phyloP scores from a whole-genome alignment of 1,140 invertebrate genomes.

The Acromyrmex heyeri region DNA sequence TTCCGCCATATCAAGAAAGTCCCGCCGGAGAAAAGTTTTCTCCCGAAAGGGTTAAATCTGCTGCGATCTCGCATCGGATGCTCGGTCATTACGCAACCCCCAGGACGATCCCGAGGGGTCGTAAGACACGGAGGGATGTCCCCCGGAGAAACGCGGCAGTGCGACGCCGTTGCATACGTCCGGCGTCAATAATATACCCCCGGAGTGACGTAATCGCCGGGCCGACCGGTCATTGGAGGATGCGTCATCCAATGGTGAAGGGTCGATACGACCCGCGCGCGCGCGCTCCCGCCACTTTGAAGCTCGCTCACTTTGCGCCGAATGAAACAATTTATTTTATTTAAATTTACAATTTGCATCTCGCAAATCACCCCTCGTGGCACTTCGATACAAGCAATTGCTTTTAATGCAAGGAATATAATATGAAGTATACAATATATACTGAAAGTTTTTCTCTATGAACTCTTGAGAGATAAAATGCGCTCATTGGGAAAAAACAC shows the following conservation, averaged over 20 bases:
- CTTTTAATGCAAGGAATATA: not conserved
- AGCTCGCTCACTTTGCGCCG: slow-evolving; percentile 29
- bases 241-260: slow-evolving; percentile 83
- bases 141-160: slow-evolving; percentile 65
- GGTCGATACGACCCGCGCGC: slow-evolving; percentile 80
- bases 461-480: not conserved
- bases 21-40: not conserved
- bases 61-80: slow-evolving; percentile 8
- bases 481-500: slow-evolving; percentile 27
- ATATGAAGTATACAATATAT: no score
- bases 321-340: not conserved
- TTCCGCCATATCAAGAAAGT: not conserved
- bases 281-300: slow-evolving; percentile 45
- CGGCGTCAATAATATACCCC: slow-evolving; percentile 84
- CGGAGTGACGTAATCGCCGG: slow-evolving; percentile 83
- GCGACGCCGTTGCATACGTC: slow-evolving; percentile 74
- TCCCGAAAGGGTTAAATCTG: slow-evolving; percentile 1
- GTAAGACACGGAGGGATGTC: slow-evolving; percentile 37
- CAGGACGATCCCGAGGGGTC: not conserved
- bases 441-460: not conserved
- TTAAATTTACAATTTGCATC: not conserved
- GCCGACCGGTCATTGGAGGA: slow-evolving; percentile 84
- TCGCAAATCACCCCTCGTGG: not conserved
- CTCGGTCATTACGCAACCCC: slow-evolving; percentile 35
- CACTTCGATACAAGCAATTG: no score